Conservation (phyloP, 2,113 vertebrate genomes). For the Chaetodon auriga region DNA sequence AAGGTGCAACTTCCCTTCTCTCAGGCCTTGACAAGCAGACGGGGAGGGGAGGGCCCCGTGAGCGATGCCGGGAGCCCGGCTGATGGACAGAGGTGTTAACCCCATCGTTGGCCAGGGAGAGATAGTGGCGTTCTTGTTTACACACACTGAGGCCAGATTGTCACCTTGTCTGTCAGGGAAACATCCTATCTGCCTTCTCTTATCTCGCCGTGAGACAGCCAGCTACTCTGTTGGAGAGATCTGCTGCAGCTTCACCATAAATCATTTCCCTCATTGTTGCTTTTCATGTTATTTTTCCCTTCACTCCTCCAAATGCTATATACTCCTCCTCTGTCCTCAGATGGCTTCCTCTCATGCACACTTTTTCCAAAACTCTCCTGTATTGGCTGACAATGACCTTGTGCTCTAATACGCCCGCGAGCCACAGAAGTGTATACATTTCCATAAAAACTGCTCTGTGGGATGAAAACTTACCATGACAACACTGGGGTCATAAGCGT, state of each 20-base stretch:
- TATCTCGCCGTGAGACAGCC: slow-evolving; percentile 64
- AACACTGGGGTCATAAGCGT: background rate
- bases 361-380: slow-evolving; percentile 6
- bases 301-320: background rate
- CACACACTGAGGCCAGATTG: slow-evolving; percentile 59
- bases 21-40: slow-evolving; percentile 33
- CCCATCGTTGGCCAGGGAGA: slow-evolving; percentile 33
- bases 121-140: slow-evolving; percentile 68
- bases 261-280: slow-evolving; percentile 50
- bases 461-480: slow-evolving; percentile 15
- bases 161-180: slow-evolving; percentile 76
- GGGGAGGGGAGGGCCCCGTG: background rate
- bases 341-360: background rate
- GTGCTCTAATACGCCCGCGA: background rate
- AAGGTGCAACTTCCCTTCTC: slow-evolving; percentile 52
- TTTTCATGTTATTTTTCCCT: slow-evolving; percentile 27
- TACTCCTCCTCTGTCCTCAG: slow-evolving; percentile 10
- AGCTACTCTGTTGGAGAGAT: slow-evolving; percentile 45
- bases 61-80: slow-evolving; percentile 26
- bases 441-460: slow-evolving; percentile 6
- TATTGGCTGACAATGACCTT: slow-evolving; percentile 17
- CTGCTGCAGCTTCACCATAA: slow-evolving; percentile 53
- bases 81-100: slow-evolving; percentile 73
- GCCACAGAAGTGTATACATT: slow-evolving; percentile 18
- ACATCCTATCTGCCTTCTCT: slow-evolving; percentile 53